phyloP scores from a whole-genome alignment of 2,888 invertebrate genomes.

The Baronia brevicornis region DNA sequence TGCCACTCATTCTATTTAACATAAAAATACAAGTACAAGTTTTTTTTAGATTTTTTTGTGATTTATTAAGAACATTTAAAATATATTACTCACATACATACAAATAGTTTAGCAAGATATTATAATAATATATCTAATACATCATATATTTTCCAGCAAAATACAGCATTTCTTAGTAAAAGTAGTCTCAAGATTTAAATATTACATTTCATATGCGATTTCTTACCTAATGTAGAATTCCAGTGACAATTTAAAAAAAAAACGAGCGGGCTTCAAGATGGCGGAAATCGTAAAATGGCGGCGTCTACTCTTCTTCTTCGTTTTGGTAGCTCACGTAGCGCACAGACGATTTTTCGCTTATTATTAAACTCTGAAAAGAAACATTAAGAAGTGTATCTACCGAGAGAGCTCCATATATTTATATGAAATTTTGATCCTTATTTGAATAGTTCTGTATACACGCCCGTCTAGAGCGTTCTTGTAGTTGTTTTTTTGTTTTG shows the following conservation, averaged over 20 bases:
- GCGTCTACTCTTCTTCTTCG: constrained; percentile 84
- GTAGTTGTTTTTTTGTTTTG: too few species aligned
- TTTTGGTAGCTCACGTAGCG: constrained; percentile 97
- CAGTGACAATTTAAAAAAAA: constrained; percentile 17
- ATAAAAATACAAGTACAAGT: constrained; percentile 1
- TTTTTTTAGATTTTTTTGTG: constrained; percentile 10
- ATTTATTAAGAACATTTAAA: constrained; percentile 23
- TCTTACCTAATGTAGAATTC: too few species aligned
- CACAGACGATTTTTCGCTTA: constrained; percentile 94
- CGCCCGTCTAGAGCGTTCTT: too few species aligned
- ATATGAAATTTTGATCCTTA: not conserved
- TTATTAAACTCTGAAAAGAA: constrained; percentile 85
- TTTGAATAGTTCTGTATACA: too few species aligned
- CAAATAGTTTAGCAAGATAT: constrained; percentile 28
- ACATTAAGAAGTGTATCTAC: not conserved
- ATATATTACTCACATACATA: constrained; percentile 34
- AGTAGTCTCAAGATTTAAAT: constrained; percentile 7
- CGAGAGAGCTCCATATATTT: constrained; percentile 1
- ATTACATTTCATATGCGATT: too few species aligned
- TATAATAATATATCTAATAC: constrained; percentile 39
- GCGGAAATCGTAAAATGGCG: too few species aligned
- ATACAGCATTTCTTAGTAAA: constrained; percentile 5
- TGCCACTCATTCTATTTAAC: too few species aligned
- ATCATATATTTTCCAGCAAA: constrained; percentile 8
- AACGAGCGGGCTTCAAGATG: constrained; percentile 40